Conservation (phyloP, 2,797 vertebrate genomes). For the Masticophis lateralis region DNA sequence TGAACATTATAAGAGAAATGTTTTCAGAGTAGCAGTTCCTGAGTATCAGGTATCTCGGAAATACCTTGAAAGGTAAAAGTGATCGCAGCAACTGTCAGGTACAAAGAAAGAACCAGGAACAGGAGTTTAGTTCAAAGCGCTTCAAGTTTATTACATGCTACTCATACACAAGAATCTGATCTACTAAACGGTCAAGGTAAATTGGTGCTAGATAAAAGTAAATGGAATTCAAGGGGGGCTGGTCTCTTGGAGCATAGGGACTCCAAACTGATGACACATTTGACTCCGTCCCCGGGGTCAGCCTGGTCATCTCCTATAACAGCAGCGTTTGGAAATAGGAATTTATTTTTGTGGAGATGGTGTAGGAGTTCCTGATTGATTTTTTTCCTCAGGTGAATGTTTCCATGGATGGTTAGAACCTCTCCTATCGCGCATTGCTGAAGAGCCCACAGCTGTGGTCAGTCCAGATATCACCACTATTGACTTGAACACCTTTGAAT, state of each 20-base stretch:
- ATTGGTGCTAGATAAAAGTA: not conserved
- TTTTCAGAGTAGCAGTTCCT: not conserved
- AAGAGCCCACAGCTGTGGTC: constrained; percentile 87
- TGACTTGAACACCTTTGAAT: constrained; percentile 85
- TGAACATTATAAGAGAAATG: not conserved
- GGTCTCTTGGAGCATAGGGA: not conserved
- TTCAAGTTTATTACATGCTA: not conserved
- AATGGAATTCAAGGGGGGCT: not conserved
- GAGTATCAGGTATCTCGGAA: not conserved
- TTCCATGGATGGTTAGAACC: constrained; percentile 96
- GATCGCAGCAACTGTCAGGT: not conserved
- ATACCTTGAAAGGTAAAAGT: not conserved
- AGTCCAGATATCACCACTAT: constrained; percentile 93
- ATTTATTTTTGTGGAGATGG: not conserved
- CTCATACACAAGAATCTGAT: not conserved
- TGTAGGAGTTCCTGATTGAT: not conserved
- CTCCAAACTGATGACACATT: not conserved
- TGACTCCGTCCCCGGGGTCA: not conserved
- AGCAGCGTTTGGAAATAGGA: not conserved
- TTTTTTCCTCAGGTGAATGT: constrained; percentile 82
- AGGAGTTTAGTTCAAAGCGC: not conserved
- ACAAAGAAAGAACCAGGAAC: not conserved
- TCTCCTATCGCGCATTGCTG: constrained; percentile 85
- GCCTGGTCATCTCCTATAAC: not conserved
- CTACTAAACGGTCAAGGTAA: not conserved